phyloP scores from a whole-genome alignment of 2,113 vertebrate species.

The Ranitomeya variabilis region DNA sequence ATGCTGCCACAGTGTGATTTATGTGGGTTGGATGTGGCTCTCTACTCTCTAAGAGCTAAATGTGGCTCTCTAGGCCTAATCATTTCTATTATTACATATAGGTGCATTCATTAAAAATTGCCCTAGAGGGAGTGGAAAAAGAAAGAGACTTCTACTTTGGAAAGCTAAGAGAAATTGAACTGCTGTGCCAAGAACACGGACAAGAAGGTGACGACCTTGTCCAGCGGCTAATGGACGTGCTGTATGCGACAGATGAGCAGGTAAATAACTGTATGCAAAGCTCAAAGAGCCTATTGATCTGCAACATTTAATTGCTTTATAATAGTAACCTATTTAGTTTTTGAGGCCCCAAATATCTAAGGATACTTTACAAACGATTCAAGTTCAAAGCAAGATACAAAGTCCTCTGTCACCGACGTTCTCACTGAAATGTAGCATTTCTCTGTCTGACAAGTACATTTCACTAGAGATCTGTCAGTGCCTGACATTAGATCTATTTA shows the following conservation, averaged over 20 bases:
- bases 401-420: background rate
- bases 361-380: background rate
- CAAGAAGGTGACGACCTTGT: slow-evolving; percentile 90
- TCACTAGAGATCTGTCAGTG: background rate
- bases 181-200: slow-evolving; percentile 93
- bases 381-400: background rate
- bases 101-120: slow-evolving; percentile 94
- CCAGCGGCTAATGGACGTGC: slow-evolving; percentile 92
- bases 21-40: no score
- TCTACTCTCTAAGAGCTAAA: no score
- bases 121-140: slow-evolving; percentile 96
- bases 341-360: background rate
- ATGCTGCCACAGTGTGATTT: no score
- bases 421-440: background rate
- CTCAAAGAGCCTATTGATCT: background rate
- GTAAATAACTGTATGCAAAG: slow-evolving; percentile 69
- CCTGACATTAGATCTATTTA: background rate
- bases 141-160: slow-evolving; percentile 99
- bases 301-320: background rate
- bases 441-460: background rate
- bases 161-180: slow-evolving; percentile 96
- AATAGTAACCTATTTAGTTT: background rate
- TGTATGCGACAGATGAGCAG: slow-evolving; percentile 93
- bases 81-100: slow-evolving; percentile 61
- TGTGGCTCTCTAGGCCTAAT: background rate